Evolutionary conservation across 2,797 vertebrate genomes (phyloP).

Genomic region (Syngnathus rostellatus): DNA sequence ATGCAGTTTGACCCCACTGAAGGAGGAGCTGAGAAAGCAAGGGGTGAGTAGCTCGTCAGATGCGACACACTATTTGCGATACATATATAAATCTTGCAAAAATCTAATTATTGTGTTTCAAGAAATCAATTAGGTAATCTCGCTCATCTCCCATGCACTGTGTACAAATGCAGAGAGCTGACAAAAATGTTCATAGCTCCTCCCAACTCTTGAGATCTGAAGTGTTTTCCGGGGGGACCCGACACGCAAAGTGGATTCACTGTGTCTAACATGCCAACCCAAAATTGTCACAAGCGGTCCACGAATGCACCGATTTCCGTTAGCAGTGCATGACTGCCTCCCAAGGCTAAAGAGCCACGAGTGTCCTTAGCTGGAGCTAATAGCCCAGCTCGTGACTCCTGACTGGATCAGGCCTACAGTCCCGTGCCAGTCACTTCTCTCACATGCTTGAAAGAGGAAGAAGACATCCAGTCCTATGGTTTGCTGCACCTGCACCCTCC

Average conservation of each 20-base stretch:
- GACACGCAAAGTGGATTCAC: slow-evolving; percentile 20
- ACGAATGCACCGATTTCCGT: slow-evolving; percentile 32
- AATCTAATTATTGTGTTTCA: not conserved
- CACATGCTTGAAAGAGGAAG: slow-evolving; percentile 6
- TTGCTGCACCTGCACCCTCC: slow-evolving; percentile 27
- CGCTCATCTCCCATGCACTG: slow-evolving; percentile 2
- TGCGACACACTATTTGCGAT: not conserved
- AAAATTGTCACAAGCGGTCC: slow-evolving; percentile 33
- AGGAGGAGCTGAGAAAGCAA: slow-evolving; percentile 92
- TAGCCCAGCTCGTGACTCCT: slow-evolving; percentile 39
- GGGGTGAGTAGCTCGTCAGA: slow-evolving; percentile 72
- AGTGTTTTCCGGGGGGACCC: slow-evolving; percentile 1
- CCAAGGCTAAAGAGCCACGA: slow-evolving; percentile 34
- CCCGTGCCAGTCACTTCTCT: slow-evolving; percentile 21
- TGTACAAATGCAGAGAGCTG: slow-evolving; percentile 13
- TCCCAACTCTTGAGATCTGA: slow-evolving; percentile 9
- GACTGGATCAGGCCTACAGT: slow-evolving; percentile 28
- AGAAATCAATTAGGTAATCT: not conserved
- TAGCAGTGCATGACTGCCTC: slow-evolving; percentile 35
- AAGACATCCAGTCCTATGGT: not conserved
- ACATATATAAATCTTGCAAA: not conserved
- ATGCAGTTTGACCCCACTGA: slow-evolving; percentile 91
- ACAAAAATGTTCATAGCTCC: slow-evolving; percentile 13
- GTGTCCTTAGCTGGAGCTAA: slow-evolving; percentile 34
- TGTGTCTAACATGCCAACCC: slow-evolving; percentile 20